Evolutionary conservation across 2,888 invertebrate genomes (phyloP).

Genomic region (Creontiades dilutus): DNA sequence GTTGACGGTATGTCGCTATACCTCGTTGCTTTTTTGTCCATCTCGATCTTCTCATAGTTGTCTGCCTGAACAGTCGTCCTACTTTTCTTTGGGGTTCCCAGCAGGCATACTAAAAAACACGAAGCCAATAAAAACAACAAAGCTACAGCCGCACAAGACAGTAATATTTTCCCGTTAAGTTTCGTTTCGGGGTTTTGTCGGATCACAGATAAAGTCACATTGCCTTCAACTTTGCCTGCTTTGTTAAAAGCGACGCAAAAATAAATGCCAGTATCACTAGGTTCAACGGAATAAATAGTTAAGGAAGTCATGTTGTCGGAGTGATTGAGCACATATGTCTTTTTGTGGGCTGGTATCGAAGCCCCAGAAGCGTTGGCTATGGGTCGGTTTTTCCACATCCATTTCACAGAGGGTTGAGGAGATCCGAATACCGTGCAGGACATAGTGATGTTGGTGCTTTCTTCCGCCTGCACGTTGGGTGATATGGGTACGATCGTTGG

Average conservation of each 20-base stretch:
- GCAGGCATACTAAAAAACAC: slow-evolving; percentile 82
- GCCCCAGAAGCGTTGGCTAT: slow-evolving; percentile 83
- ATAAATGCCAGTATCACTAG: slow-evolving; percentile 88
- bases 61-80: slow-evolving; percentile 78
- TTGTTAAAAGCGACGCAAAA: slow-evolving; percentile 89
- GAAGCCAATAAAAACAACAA: slow-evolving; percentile 83
- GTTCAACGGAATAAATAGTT: slow-evolving; percentile 80
- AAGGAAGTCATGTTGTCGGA: slow-evolving; percentile 73
- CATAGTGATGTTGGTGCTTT: slow-evolving; percentile 87
- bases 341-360: slow-evolving; percentile 76
- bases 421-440: slow-evolving; percentile 85
- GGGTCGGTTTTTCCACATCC: slow-evolving; percentile 85
- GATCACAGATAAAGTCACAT: slow-evolving; percentile 84
- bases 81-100: slow-evolving; percentile 72
- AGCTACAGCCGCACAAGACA: slow-evolving; percentile 85
- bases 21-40: slow-evolving; percentile 81
- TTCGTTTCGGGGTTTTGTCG: slow-evolving; percentile 52
- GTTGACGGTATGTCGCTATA: slow-evolving; percentile 61
- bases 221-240: slow-evolving; percentile 87
- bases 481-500: slow-evolving; percentile 83
- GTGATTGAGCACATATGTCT: slow-evolving; percentile 74
- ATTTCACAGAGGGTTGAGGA: slow-evolving; percentile 86
- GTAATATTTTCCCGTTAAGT: slow-evolving; percentile 82
- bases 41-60: slow-evolving; percentile 89
- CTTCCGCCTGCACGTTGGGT: slow-evolving; percentile 83